A percentile compares a stretch with the other conserved stretches of the same genome.
phyloP scores from a whole-genome alignment of 1,140 invertebrate genomes.

The Papilio machaon region DNA sequence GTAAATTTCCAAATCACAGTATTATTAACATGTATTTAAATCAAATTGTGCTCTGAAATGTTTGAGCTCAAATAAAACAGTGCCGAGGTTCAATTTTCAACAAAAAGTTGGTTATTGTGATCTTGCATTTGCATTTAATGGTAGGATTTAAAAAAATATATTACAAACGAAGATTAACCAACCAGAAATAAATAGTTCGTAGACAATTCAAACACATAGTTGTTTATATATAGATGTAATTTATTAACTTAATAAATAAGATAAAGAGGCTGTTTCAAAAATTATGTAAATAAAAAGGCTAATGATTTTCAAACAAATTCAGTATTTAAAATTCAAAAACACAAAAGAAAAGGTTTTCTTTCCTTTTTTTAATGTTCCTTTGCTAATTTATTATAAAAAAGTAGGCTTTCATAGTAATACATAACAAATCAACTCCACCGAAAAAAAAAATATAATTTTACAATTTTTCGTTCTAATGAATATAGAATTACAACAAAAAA shows the following conservation, averaged over 20 bases:
- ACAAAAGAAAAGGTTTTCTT: neutral
- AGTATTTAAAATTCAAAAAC: neutral
- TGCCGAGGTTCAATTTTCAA: neutral
- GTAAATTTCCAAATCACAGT: too few species aligned
- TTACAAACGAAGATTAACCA: neutral
- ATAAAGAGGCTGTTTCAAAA: neutral
- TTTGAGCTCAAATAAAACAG: neutral
- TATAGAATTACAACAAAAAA: neutral
- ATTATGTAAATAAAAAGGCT: constrained; percentile 7
- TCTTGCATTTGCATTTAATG: neutral
- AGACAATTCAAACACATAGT: neutral
- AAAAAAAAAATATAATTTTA: neutral
- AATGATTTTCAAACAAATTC: neutral
- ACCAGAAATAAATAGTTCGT: constrained; percentile 2
- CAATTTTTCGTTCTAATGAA: neutral
- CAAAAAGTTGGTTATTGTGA: neutral
- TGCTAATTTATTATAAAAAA: neutral
- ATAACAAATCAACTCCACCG: neutral
- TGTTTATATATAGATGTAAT: neutral
- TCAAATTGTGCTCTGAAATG: neutral
- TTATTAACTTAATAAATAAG: neutral
- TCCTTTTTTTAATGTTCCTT: neutral
- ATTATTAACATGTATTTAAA: too few species aligned
- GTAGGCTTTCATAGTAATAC: neutral
- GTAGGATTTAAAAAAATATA: neutral